Percentiles rank a stretch among this genome's conserved stretches.
Conservation (phyloP, 1,140 invertebrate genomes). For the Ips nitidus region DNA sequence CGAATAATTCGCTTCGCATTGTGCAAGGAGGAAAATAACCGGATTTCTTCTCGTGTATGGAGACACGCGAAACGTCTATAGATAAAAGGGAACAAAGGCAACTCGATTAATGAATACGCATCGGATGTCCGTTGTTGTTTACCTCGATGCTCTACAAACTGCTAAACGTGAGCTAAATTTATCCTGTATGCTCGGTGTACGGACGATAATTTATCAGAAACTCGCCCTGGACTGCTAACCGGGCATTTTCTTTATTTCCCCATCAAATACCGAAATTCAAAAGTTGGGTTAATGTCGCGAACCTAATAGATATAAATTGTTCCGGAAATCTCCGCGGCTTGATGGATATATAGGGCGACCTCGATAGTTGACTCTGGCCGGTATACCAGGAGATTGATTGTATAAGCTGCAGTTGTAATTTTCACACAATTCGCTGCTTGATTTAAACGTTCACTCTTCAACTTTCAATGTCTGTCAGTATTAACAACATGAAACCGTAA, state of each 20-base stretch:
- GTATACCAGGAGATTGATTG: conserved; percentile 16
- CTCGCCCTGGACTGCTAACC: conserved; percentile 2
- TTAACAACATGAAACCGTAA: too few relatives aligned
- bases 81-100: not conserved
- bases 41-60: not conserved
- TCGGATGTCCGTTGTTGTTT: not conserved
- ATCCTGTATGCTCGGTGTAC: too few relatives aligned
- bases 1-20: not conserved
- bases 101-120: not conserved
- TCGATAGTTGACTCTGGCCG: conserved; percentile 12
- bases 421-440: not conserved
- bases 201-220: not conserved
- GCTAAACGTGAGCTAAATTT: too few relatives aligned
- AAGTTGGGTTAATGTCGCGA: conserved; percentile 46
- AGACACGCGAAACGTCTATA: too few relatives aligned
- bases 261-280: conserved; percentile 43
- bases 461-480: too few relatives aligned
- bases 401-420: not conserved
- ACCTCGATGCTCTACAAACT: not conserved
- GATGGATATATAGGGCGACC: conserved; percentile 32
- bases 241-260: conserved; percentile 25
- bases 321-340: conserved; percentile 40
- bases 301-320: conserved; percentile 48
- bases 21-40: conserved; percentile 1
- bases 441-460: too few relatives aligned